Evolutionary conservation across 2,113 vertebrate species (phyloP).

Genomic region (Mirza zaza): DNA sequence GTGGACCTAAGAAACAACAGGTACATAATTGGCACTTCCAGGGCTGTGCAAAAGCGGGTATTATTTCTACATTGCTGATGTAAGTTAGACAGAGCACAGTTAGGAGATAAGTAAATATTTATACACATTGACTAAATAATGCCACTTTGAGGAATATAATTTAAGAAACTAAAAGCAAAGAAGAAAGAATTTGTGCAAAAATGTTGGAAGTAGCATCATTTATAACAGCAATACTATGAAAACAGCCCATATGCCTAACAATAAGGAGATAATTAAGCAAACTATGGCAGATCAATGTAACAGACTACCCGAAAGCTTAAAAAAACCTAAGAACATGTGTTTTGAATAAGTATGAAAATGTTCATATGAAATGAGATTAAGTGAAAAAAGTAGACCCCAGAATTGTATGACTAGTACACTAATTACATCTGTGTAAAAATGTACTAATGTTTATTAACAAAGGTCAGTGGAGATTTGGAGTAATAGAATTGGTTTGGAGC

Average conservation of each 20-base stretch:
- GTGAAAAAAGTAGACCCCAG: slow-evolving; percentile 1
- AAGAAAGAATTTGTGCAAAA: not conserved
- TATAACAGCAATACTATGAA: slow-evolving; percentile 33
- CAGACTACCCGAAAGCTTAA: slow-evolving; percentile 4
- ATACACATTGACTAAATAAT: not conserved
- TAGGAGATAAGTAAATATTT: not conserved
- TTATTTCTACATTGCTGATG: not conserved
- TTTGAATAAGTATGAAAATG: slow-evolving; percentile 57
- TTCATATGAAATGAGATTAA: slow-evolving; percentile 31
- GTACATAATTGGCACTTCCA: not conserved
- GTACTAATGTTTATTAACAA: not conserved
- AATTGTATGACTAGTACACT: not conserved
- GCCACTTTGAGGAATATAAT: not conserved
- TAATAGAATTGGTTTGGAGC: not conserved
- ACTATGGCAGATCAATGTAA: not conserved
- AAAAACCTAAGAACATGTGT: not conserved
- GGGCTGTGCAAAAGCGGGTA: not conserved
- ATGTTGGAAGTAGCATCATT: slow-evolving; percentile 38
- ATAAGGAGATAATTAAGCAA: not conserved
- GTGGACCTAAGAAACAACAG: not conserved
- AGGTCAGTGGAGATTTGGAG: not conserved
- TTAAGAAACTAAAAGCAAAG: not conserved
- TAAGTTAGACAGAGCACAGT: not conserved
- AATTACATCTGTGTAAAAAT: slow-evolving; percentile 52
- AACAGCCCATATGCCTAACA: not conserved